phyloP scores from a whole-genome alignment of 23 tunicate genomes.

The Styela clava region DNA sequence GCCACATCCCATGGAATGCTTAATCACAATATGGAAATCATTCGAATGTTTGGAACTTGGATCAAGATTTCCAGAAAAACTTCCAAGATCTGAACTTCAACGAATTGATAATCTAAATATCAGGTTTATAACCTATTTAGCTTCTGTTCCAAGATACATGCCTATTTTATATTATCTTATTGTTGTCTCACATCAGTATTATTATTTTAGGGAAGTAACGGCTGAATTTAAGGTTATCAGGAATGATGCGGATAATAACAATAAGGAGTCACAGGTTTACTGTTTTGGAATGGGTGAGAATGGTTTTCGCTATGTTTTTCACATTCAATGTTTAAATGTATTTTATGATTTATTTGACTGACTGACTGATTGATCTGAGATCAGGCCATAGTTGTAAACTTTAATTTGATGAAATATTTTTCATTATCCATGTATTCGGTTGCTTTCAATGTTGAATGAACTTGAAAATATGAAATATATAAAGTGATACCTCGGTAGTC shows the following conservation, averaged over 20 bases:
- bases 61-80: conserved; percentile 16
- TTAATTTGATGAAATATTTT: not conserved
- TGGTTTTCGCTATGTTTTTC: not conserved
- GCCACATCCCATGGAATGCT: conserved; percentile 30
- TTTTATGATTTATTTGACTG: too few relatives aligned
- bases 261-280: not conserved
- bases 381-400: too few relatives aligned
- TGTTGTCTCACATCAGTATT: too few relatives aligned
- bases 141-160: too few relatives aligned
- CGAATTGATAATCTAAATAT: not conserved
- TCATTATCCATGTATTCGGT: not conserved
- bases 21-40: conserved; percentile 17
- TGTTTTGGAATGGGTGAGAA: conserved; percentile 25
- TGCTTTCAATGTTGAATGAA: too few relatives aligned
- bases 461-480: too few relatives aligned
- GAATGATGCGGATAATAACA: not conserved
- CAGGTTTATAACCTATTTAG: not conserved
- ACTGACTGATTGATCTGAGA: too few relatives aligned
- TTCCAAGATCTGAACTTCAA: not conserved
- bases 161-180: too few relatives aligned
- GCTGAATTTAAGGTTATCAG: not conserved
- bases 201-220: not conserved
- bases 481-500: too few relatives aligned
- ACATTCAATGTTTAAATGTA: not conserved
- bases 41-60: not conserved